phyloP scores from a whole-genome alignment of 2,797 vertebrate genomes.

The Poeciliopsis gracilis region DNA sequence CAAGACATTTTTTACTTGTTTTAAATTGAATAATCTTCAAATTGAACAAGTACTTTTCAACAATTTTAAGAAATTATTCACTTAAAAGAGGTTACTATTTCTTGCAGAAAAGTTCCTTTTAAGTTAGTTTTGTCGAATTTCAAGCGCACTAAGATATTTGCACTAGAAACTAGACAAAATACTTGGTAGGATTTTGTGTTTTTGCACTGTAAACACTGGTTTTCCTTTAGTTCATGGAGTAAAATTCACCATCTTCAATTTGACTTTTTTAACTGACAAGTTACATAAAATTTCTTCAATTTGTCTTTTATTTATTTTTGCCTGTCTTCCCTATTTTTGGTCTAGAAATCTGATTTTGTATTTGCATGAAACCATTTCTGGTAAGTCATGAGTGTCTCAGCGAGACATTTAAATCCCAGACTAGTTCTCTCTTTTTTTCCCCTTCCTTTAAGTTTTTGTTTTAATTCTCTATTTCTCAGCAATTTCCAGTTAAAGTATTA shows the following conservation, averaged over 20 bases:
- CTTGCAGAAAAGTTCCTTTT: too few species aligned
- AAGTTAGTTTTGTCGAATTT: too few species aligned
- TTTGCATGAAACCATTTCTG: constrained; percentile 10
- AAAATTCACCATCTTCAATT: constrained; percentile 23
- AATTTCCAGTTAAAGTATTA: constrained; percentile 16
- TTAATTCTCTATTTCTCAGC: constrained; percentile 27
- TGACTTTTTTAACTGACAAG: constrained; percentile 17
- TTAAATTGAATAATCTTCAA: too few species aligned
- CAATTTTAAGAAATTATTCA: too few species aligned
- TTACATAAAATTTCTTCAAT: constrained; percentile 11
- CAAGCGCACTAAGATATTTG: too few species aligned
- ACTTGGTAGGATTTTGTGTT: too few species aligned
- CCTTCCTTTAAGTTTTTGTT: constrained; percentile 25
- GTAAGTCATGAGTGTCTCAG: constrained; percentile 11
- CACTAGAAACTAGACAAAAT: too few species aligned
- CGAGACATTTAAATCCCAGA: constrained; percentile 37
- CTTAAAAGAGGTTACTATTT: too few species aligned
- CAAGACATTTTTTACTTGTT: too few species aligned
- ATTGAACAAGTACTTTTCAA: too few species aligned
- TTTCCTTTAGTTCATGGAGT: constrained; percentile 30
- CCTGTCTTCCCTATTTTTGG: background rate
- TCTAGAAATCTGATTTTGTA: background rate
- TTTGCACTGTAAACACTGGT: constrained; percentile 2
- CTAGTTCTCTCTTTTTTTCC: constrained; percentile 12
- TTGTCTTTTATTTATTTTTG: background rate